Conservation (phyloP, 2,113 vertebrate species). For the Empidonax traillii region DNA sequence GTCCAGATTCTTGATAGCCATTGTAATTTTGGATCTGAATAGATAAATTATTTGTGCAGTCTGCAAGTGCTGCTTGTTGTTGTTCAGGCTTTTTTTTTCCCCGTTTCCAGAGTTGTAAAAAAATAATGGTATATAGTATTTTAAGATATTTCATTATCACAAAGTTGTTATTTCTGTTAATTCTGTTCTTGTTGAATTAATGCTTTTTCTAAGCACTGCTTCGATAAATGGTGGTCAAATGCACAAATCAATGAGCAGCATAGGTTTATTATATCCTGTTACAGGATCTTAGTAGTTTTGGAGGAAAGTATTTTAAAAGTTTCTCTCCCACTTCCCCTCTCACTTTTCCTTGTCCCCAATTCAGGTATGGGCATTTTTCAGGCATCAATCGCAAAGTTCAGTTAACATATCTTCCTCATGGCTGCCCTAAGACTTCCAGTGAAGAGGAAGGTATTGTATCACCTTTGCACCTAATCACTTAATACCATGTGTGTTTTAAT, state of each 20-base stretch:
- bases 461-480: neutral
- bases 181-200: neutral
- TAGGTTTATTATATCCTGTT: neutral
- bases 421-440: conserved; percentile 90
- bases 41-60: neutral
- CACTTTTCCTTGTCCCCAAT: neutral
- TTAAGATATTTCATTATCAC: neutral
- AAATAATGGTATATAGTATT: neutral
- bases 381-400: conserved; percentile 93
- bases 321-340: neutral
- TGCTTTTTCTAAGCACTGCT: neutral
- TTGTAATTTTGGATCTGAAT: neutral
- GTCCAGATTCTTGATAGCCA: neutral
- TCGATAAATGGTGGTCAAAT: neutral
- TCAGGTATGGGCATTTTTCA: conserved; percentile 91
- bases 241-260: neutral
- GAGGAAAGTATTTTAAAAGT: neutral
- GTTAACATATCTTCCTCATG: conserved; percentile 90
- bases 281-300: neutral
- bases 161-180: neutral
- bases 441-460: conserved; percentile 86
- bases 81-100: neutral
- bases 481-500: neutral
- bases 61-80: neutral
- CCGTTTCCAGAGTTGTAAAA: neutral